A percentile compares a stretch with the other conserved stretches of the same genome.
Conservation (phyloP, 2,797 vertebrate genomes). For the Micropoecilia bifurca region DNA sequence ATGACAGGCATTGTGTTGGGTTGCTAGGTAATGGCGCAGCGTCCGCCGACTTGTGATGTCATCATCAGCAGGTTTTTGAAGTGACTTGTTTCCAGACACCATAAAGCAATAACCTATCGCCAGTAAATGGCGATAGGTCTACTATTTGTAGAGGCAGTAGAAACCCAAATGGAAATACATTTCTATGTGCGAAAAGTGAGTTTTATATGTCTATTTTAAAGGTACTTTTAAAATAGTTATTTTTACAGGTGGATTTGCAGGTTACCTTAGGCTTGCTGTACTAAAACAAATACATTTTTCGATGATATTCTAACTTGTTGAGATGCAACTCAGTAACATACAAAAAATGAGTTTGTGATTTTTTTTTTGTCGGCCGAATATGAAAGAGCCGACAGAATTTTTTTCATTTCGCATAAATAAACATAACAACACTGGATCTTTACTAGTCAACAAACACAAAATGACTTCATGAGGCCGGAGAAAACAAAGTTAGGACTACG, state of each 20-base stretch:
- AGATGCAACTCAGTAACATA: neutral
- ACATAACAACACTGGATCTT: constrained; percentile 23
- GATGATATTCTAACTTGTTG: neutral
- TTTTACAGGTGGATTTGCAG: neutral
- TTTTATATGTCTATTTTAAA: too few species aligned
- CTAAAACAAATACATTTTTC: neutral
- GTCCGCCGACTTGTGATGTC: neutral
- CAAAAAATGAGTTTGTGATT: neutral
- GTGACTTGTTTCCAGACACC: too few species aligned
- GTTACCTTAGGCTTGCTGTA: neutral
- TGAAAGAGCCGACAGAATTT: constrained; percentile 20
- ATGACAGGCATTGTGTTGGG: neutral
- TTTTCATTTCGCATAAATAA: constrained; percentile 15
- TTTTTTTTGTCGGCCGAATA: constrained; percentile 17
- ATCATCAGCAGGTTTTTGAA: neutral
- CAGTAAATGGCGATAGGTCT: too few species aligned
- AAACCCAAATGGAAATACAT: neutral
- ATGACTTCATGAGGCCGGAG: constrained; percentile 18
- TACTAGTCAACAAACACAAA: constrained; percentile 36
- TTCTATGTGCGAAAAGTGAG: neutral
- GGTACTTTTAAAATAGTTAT: too few species aligned
- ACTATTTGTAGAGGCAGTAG: too few species aligned
- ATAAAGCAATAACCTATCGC: neutral
- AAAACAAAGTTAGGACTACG: constrained; percentile 19
- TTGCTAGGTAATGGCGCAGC: neutral